Percentiles rank a stretch among this genome's conserved stretches.
phyloP scores from a whole-genome alignment of 2,888 invertebrate species.

The Pyrrhosoma nymphula region DNA sequence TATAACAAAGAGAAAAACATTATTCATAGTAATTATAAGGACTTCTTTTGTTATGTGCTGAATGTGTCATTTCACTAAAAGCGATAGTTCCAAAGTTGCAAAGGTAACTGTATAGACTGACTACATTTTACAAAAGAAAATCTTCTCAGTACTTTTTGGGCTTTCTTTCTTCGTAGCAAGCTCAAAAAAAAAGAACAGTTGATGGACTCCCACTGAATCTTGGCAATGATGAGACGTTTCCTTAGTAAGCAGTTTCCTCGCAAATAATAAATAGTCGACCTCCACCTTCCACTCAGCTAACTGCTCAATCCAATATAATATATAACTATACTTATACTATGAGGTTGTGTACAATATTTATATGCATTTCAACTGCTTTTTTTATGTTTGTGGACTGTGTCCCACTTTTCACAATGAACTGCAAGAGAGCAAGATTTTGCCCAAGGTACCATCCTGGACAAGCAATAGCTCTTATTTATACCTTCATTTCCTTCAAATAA shows the following conservation, averaged over 20 bases:
- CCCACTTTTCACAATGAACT: conserved; percentile 65
- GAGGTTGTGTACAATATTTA: conserved; percentile 67
- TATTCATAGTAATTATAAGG: conserved; percentile 63
- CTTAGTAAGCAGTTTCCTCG: conserved; percentile 44
- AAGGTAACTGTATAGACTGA: conserved; percentile 64
- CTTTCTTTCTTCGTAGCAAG: conserved; percentile 63
- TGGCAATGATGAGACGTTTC: conserved; percentile 49
- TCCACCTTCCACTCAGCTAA: conserved; percentile 55
- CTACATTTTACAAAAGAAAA: conserved; percentile 64
- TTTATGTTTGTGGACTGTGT: conserved; percentile 56
- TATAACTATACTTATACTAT: conserved; percentile 65
- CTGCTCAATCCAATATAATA: conserved; percentile 65
- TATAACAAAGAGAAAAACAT: conserved; percentile 64
- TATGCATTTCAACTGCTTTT: conserved; percentile 64
- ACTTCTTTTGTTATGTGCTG: conserved; percentile 66
- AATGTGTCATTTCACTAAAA: conserved; percentile 64
- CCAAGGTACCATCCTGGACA: conserved; percentile 20
- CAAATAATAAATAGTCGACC: conserved; percentile 62
- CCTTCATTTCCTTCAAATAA: conserved; percentile 44
- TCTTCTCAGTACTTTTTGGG: conserved; percentile 55
- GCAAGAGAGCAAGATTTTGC: conserved; percentile 59
- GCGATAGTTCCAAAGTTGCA: conserved; percentile 66
- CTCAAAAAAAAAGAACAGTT: conserved; percentile 60
- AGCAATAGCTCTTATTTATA: conserved; percentile 49
- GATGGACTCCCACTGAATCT: conserved; percentile 65